phyloP scores from a whole-genome alignment of 1,140 invertebrate species.

The Trypoxylus dichotomus region DNA sequence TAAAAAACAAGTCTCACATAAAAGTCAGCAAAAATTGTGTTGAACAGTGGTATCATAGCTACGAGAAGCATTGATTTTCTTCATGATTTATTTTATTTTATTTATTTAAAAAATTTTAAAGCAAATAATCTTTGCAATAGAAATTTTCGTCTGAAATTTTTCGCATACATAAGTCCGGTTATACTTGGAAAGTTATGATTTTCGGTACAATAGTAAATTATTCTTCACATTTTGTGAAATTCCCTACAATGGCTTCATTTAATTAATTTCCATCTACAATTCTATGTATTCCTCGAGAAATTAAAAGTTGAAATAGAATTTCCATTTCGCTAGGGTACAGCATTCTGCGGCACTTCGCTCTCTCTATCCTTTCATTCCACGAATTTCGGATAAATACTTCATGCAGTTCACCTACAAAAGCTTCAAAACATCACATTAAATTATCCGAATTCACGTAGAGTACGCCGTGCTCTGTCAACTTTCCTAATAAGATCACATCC shows the following conservation, averaged over 20 bases:
- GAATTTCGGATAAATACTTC: background rate
- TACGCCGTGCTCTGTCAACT: background rate
- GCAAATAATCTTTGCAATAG: no score
- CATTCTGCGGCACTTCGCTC: background rate
- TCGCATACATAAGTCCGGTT: no score
- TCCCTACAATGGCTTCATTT: background rate
- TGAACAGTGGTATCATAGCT: no score
- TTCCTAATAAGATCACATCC: constrained; percentile 3
- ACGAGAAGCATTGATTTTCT: no score
- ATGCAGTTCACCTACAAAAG: background rate
- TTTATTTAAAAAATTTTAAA: no score
- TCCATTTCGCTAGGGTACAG: background rate
- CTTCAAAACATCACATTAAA: constrained; percentile 18
- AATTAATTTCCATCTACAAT: background rate
- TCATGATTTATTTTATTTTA: no score
- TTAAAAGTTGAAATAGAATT: background rate
- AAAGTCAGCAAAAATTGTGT: no score
- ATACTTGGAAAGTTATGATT: background rate
- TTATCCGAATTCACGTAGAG: constrained; percentile 6
- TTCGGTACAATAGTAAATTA: background rate
- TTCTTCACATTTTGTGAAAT: no score
- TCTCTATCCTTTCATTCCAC: background rate
- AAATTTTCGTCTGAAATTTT: no score
- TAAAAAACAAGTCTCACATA: no score
- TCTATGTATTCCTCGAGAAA: background rate